Base-by-base conservation (phyloP, 2,797 vertebrate genomes). In the Typhlichthys subterraneus region DNA sequence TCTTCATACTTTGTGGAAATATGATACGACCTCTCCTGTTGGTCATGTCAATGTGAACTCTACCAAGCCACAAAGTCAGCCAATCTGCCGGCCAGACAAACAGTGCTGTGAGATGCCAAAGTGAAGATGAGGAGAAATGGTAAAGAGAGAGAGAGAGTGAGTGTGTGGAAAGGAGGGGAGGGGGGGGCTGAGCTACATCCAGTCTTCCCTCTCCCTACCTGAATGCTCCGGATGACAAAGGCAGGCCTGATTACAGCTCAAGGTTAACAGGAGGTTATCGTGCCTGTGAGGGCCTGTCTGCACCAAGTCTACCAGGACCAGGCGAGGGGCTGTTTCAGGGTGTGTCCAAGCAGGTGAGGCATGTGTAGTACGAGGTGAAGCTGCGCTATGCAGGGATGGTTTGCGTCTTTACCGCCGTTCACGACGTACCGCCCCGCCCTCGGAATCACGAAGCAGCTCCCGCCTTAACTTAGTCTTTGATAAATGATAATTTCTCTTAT, bases 241-340 rank as follows among this genome's bases (percentile, higher is more conserved):
- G 53, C 72, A 53, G 70, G 52, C 63, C 69, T 80, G 73, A 80
- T 86, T 87, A 85, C 69, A 82, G 82, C 81, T 89, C 85, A 91
- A 93, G 91, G 91, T 91, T 80, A 90, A 69, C 71, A 58, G 59
- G 75, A 89, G 85, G 87, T 90, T 85, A 83, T 81, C 76, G 50
- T 61, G 81, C 67, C 70, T 79, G 72, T 85, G 84, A 90, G 83
- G 82, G 70, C 54, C 65, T 63, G 70, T 51, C 72, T 68, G 75
- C 67, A 10, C 57, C 54, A 83, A 29, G 56, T 73, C 76, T 46
- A 52, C 45, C 70, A 42, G 54, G 63, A 69, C 51, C 12, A 13
- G 17, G 45, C 12, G 50, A 31, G 73, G 48, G 15, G 31, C 52
- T 38, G 45, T 59, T 56, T 51, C 7, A 10, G 48, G n/a, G 23